phyloP scores from a whole-genome alignment of 2,888 invertebrate genomes.

The Oscheius myriophilus region DNA sequence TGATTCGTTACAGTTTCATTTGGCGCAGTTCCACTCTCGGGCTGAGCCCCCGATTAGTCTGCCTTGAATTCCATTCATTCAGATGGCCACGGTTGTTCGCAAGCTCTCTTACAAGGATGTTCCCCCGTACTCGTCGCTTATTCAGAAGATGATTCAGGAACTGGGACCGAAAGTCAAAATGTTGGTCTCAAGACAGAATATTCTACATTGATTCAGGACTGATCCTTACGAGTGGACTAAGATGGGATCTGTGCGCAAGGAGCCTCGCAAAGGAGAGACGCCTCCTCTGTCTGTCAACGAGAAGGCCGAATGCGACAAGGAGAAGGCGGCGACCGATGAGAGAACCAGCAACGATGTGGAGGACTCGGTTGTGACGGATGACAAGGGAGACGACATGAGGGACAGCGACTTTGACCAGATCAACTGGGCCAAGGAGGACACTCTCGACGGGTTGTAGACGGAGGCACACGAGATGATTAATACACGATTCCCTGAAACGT shows the following conservation, averaged over 20 bases:
- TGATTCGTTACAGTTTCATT: too few relatives aligned
- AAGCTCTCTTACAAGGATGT: conserved; percentile 52
- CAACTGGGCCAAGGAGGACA: conserved; percentile 59
- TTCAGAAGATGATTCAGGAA: conserved; percentile 49
- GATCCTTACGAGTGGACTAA: conserved; percentile 65
- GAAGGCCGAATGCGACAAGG: conserved; percentile 32
- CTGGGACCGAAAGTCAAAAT: conserved; percentile 46
- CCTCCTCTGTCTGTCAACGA: conserved; percentile 32
- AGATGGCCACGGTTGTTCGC: conserved; percentile 41
- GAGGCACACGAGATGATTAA: too few relatives aligned
- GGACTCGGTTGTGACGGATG: conserved; percentile 52
- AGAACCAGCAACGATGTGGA: conserved; percentile 43
- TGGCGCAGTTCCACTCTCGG: too few relatives aligned
- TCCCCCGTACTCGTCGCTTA: conserved; percentile 49
- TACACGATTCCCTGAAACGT: too few relatives aligned
- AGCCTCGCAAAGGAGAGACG: conserved; percentile 41
- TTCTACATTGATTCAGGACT: conserved; percentile 37
- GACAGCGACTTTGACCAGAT: conserved; percentile 44
- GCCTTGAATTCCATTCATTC: too few relatives aligned
- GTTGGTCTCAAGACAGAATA: conserved; percentile 15
- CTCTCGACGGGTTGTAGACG: conserved; percentile 45
- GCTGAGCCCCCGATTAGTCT: conserved; percentile 52
- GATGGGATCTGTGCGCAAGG: conserved; percentile 13
- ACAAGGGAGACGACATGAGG: conserved; percentile 37
- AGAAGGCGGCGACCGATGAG: conserved; percentile 23